phyloP scores from a whole-genome alignment of 2,113 vertebrate species.

The Dasyurus viverrinus region DNA sequence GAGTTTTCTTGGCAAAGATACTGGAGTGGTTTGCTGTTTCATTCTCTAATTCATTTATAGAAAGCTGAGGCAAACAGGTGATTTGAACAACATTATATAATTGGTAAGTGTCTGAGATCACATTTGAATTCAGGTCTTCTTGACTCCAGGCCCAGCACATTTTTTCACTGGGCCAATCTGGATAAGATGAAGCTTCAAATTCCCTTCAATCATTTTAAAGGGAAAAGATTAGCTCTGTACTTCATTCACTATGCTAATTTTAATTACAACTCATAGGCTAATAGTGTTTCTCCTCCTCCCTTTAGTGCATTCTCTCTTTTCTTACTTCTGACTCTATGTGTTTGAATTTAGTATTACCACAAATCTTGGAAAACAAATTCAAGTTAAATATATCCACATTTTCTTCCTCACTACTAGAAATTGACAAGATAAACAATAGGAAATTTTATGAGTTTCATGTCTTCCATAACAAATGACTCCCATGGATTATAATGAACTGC shows the following conservation, averaged over 20 bases:
- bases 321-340: conserved; percentile 46
- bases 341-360: conserved; percentile 47
- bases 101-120: background rate
- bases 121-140: background rate
- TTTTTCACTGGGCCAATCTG: background rate
- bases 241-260: background rate
- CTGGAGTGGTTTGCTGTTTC: background rate
- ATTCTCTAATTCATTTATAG: background rate
- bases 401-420: conserved; percentile 45
- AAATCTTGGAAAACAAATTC: conserved; percentile 19
- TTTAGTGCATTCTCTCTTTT: conserved; percentile 40
- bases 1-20: background rate
- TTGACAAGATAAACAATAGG: conserved; percentile 11
- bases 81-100: background rate
- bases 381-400: conserved; percentile 46
- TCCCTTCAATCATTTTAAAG: background rate
- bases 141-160: background rate
- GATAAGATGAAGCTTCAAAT: background rate
- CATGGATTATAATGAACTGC: conserved; percentile 45
- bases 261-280: background rate
- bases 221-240: background rate
- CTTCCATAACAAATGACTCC: conserved; percentile 42
- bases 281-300: background rate
- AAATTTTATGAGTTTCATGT: conserved; percentile 46
- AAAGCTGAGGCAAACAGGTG: background rate